These are phyloP conservation scores for Marmota flaviventris DNA, from an alignment of 2,113 vertebrate genomes.

Conservation along the genomic window DNA sequence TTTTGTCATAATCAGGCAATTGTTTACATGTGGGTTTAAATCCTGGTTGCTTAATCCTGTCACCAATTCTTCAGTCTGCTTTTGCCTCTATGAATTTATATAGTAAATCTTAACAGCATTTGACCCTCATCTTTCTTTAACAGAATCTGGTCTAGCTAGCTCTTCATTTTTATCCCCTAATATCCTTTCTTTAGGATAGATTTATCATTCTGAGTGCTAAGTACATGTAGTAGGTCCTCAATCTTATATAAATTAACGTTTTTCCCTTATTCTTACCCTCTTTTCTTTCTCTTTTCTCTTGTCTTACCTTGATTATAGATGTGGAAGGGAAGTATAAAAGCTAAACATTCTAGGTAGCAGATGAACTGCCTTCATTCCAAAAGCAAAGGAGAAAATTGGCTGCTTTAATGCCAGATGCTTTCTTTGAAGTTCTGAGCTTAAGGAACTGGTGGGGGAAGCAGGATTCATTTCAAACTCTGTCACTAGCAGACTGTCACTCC, in stretches of 20 bases:
- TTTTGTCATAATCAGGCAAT: background rate
- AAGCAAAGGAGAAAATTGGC: background rate
- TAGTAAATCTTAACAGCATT: background rate
- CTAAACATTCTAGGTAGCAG: background rate
- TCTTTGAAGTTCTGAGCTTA: constrained; percentile 9
- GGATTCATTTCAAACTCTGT: background rate
- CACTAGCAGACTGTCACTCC: background rate
- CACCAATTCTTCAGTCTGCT: background rate
- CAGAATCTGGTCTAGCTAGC: background rate
- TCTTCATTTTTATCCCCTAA: background rate
- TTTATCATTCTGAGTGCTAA: background rate
- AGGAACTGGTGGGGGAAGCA: background rate
- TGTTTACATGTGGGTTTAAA: background rate
- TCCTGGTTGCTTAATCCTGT: background rate
- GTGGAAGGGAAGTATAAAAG: background rate
- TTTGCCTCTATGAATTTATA: background rate
- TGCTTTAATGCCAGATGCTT: background rate
- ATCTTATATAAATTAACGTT: background rate
- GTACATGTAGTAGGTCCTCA: background rate
- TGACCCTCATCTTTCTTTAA: background rate
- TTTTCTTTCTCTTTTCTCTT: background rate
- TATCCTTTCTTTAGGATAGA: background rate
- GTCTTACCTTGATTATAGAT: background rate
- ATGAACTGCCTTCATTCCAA: background rate
- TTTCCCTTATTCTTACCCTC: background rate